Evolutionary conservation across 2,113 vertebrate species (phyloP).

Genomic region (Lagopus leucura): DNA sequence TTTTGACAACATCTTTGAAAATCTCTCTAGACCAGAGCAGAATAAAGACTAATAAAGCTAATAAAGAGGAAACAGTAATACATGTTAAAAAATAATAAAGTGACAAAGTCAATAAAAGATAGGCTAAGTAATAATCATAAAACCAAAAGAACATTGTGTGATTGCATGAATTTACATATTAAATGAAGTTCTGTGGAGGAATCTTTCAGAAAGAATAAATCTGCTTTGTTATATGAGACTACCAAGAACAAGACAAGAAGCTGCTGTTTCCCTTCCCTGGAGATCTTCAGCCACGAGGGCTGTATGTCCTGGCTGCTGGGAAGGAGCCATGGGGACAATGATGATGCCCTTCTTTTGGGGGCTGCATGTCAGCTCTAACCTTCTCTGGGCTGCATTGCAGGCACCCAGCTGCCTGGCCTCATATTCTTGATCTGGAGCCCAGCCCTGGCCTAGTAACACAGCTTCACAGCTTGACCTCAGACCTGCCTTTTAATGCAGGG

Average conservation of each 20-base stretch:
- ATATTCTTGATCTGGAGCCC: rapidly evolving
- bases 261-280: background rate
- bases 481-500: rapidly evolving
- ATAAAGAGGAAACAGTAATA: background rate
- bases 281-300: background rate
- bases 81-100: background rate
- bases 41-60: background rate
- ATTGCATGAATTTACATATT: background rate
- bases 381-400: background rate
- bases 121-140: background rate
- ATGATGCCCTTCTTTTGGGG: background rate
- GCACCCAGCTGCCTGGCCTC: rapidly evolving
- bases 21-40: background rate
- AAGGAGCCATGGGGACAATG: rapidly evolving
- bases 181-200: background rate
- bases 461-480: background rate
- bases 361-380: background rate
- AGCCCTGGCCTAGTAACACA: rapidly evolving
- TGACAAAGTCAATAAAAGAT: background rate
- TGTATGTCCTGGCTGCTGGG: rapidly evolving
- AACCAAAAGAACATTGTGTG: background rate
- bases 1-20: background rate
- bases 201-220: background rate
- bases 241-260: background rate
- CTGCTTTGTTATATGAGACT: background rate